Conservation (phyloP, 2,797 vertebrate species). For the Lateolabrax maculatus region DNA sequence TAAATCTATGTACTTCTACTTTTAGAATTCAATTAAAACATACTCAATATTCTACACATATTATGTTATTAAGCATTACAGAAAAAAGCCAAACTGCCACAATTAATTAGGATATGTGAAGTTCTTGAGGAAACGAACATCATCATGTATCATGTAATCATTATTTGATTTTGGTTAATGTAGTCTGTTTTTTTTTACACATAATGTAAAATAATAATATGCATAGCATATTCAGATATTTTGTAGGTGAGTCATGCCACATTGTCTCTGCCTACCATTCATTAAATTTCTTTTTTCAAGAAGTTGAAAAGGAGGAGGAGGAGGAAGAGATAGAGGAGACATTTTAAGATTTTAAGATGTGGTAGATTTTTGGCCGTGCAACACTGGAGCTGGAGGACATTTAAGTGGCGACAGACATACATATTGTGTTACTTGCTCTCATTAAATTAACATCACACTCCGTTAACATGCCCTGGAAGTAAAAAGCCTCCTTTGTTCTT, state of each 20-base stretch:
- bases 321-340: background rate
- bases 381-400: constrained; percentile 23
- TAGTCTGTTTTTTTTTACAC: background rate
- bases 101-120: constrained; percentile 3
- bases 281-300: background rate
- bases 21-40: background rate
- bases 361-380: constrained; percentile 11
- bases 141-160: constrained; percentile 1
- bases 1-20: background rate
- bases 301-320: background rate
- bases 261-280: background rate
- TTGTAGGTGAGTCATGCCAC: constrained; percentile 18
- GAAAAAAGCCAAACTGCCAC: constrained; percentile 25
- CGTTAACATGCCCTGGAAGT: constrained; percentile 48
- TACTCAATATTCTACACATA: background rate
- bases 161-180: background rate
- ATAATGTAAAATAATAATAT: background rate
- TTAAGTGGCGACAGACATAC: constrained; percentile 38
- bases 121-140: constrained; percentile 25
- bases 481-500: constrained; percentile 49
- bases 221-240: constrained; percentile 4
- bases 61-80: background rate
- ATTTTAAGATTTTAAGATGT: background rate
- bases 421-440: constrained; percentile 47
- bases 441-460: constrained; percentile 60